phyloP scores from a whole-genome alignment of 2,113 vertebrate genomes.

The Chaetorhynchus papuensis region DNA sequence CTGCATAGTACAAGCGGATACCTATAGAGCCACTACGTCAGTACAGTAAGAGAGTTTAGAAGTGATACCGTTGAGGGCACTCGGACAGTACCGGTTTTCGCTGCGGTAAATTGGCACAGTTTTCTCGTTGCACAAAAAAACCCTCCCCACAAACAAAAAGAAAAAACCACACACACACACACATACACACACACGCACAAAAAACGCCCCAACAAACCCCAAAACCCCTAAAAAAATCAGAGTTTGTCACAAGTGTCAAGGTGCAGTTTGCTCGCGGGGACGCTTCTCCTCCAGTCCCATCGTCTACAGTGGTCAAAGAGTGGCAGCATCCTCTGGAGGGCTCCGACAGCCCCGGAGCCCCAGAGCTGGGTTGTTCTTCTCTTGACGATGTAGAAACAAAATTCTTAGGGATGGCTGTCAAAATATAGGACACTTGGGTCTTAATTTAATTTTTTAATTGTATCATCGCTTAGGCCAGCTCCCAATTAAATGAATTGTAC shows the following conservation, averaged over 20 bases:
- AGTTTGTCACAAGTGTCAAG: slow-evolving; percentile 56
- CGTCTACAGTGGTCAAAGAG: slow-evolving; percentile 44
- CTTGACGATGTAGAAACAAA: slow-evolving; percentile 16
- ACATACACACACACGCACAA: too few species aligned
- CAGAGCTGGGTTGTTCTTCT: not conserved
- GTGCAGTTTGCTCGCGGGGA: slow-evolving; percentile 44
- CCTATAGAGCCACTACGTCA: slow-evolving; percentile 75
- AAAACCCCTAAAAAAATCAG: not conserved
- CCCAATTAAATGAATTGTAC: slow-evolving; percentile 46
- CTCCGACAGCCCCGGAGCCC: not conserved
- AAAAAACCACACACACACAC: not conserved
- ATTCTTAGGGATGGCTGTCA: slow-evolving; percentile 34
- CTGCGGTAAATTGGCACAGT: slow-evolving; percentile 69
- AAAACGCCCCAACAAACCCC: not conserved
- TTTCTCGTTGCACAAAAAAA: not conserved
- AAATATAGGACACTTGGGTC: slow-evolving; percentile 36
- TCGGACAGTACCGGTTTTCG: slow-evolving; percentile 60
- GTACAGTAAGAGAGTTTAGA: slow-evolving; percentile 79
- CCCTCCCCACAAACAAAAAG: not conserved
- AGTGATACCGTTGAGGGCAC: slow-evolving; percentile 58
- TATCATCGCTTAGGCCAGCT: slow-evolving; percentile 20
- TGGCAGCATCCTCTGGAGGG: not conserved
- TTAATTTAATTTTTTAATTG: slow-evolving; percentile 44
- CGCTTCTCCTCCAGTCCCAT: slow-evolving; percentile 24
- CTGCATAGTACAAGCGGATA: slow-evolving; percentile 82